Base-by-base conservation (phyloP, 2,888 invertebrate genomes). In the Stenodema calcarata region DNA sequence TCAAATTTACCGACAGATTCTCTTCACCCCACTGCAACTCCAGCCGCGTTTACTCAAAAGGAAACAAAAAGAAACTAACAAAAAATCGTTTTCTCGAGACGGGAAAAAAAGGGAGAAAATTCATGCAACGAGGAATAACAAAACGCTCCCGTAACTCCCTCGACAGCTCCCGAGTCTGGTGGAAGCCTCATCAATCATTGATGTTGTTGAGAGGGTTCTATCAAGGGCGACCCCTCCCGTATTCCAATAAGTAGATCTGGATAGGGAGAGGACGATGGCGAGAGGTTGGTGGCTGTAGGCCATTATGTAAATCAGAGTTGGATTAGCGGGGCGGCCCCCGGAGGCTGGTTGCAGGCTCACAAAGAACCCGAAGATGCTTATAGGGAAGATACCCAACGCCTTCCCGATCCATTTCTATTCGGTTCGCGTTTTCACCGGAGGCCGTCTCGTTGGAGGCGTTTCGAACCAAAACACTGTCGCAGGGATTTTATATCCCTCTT, bases 201-300 rank as follows among this genome's bases (percentile, higher is more conserved):
- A 62, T 62, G 62, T 62, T 62, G 62, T 62, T 62, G 62, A 62
- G 62, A 62, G 62, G 62, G 62, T 62, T 62, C 62, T 62, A 62
- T 62, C 50, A 50, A 50, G 50, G 50, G 50, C 50, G 16, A 16
- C 0, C 50, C 50, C 54, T 62, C 62, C 62, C 62, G 62, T 62
- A 62, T 62, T 62, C 62, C 23, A 18, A 62, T 62, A n/a, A n/a
- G n/a, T n/a, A 23, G 62, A 23, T 62, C 62, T 23, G 23, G 27
- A 11, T 18, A 7, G n/a, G 50, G 16, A 18, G 62, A 23, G 23
- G 62, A 1, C 23, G 62, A 12, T 23, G 62, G 23, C 23, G 7
- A 62, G 23, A 62, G 62, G 62, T 11, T 18, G 9, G 27, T 11
- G 23, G 62, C 54, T 54, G 23, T 0, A 27, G 23, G 18, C 62